phyloP scores from a whole-genome alignment of 1,140 invertebrate species.

The Pseudomyrmex pallidus region DNA sequence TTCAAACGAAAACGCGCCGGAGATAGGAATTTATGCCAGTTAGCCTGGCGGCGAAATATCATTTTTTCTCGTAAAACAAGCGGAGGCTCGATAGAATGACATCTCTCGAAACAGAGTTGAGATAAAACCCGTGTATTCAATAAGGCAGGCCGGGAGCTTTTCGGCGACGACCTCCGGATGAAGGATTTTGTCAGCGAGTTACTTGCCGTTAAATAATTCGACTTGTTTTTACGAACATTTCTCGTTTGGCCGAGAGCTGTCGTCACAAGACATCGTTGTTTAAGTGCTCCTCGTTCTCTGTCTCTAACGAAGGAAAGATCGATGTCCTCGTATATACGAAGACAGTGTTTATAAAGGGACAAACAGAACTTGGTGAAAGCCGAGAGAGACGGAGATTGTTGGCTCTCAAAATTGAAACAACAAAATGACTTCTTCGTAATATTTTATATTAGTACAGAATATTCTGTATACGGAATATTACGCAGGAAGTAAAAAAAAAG shows the following conservation, averaged over 20 bases:
- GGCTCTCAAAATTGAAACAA: background rate
- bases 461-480: too few relatives aligned
- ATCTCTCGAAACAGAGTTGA: slow-evolving; percentile 36
- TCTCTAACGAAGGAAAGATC: slow-evolving; percentile 11
- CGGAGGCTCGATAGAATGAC: slow-evolving; percentile 28
- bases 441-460: background rate
- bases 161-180: slow-evolving; percentile 14
- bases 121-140: slow-evolving; percentile 47
- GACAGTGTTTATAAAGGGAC: background rate
- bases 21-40: slow-evolving; percentile 5
- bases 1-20: background rate
- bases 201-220: slow-evolving; percentile 48
- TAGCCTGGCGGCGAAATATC: slow-evolving; percentile 9
- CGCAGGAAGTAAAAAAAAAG: background rate
- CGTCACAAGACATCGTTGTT: slow-evolving; percentile 57
- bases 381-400: background rate
- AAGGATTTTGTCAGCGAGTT: slow-evolving; percentile 23
- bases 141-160: slow-evolving; percentile 25
- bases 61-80: slow-evolving; percentile 48
- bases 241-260: slow-evolving; percentile 59
- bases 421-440: background rate
- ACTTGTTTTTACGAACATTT: slow-evolving; percentile 61
- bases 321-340: slow-evolving; percentile 15
- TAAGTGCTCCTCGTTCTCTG: slow-evolving; percentile 21
- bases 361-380: background rate